Evolutionary conservation across 2,797 vertebrate genomes (phyloP).

Genomic region (Phrynocephalus vlangalii): DNA sequence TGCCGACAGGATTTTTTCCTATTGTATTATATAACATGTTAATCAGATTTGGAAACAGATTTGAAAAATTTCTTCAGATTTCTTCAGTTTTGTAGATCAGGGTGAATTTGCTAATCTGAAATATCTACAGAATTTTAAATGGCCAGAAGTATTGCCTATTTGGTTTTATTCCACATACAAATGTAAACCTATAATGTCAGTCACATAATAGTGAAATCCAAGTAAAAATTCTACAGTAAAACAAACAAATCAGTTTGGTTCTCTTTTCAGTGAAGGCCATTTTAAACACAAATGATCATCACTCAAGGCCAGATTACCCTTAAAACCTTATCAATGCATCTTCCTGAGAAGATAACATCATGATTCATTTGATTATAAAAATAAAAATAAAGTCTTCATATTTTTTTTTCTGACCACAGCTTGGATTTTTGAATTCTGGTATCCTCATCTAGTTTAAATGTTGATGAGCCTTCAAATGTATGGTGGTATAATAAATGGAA

Average conservation of each 20-base stretch:
- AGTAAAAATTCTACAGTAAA: background rate
- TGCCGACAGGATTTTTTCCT: too few species aligned
- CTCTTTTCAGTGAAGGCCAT: background rate
- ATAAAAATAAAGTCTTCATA: background rate
- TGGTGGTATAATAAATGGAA: background rate
- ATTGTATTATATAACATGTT: too few species aligned
- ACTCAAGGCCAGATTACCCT: background rate
- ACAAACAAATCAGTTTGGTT: background rate
- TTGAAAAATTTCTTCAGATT: background rate
- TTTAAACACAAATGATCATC: background rate
- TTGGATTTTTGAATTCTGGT: background rate
- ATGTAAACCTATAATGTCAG: background rate
- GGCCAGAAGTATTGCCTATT: background rate
- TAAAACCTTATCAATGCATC: background rate
- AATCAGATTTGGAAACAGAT: background rate
- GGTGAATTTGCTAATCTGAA: background rate
- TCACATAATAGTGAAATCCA: background rate
- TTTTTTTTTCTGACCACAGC: background rate
- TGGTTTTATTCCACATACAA: background rate
- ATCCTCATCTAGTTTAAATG: background rate
- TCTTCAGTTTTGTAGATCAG: background rate
- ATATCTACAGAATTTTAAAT: background rate
- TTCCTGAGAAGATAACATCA: background rate
- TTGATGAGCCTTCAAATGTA: background rate
- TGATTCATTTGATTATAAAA: conserved; percentile 3